Percentiles rank a stretch among this genome's conserved stretches.
phyloP scores from a whole-genome alignment of 1,140 invertebrate species.

The Bombus breviceps region DNA sequence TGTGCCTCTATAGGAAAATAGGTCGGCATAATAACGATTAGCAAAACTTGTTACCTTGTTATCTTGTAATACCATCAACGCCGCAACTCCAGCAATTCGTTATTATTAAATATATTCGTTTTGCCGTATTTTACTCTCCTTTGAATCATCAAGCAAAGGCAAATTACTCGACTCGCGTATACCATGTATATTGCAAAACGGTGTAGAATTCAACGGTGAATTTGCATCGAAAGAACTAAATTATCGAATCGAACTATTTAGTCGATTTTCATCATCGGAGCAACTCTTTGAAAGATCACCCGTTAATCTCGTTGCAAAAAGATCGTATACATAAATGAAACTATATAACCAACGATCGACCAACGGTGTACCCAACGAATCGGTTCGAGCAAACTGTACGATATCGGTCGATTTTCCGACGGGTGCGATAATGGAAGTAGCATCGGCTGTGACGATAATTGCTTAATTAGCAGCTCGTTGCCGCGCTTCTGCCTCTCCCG shows the following conservation, averaged over 20 bases:
- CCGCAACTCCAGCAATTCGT: neutral
- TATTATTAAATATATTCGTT: neutral
- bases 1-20: neutral
- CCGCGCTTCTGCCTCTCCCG: conserved; percentile 26
- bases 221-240: too few relatives aligned
- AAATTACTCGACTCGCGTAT: neutral
- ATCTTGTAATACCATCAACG: neutral
- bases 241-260: too few relatives aligned
- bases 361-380: neutral
- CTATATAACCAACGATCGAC: too few relatives aligned
- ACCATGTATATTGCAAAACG: too few relatives aligned
- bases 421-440: neutral
- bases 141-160: neutral
- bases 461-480: conserved; percentile 63
- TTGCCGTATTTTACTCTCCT: neutral
- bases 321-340: neutral
- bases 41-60: neutral
- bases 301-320: neutral
- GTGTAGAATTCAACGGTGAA: too few relatives aligned
- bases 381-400: neutral
- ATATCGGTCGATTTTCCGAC: neutral
- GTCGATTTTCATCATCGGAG: too few relatives aligned
- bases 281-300: too few relatives aligned
- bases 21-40: neutral
- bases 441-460: conserved; percentile 43